Conservation (phyloP, 2,113 vertebrate genomes). For the Piliocolobus tephrosceles region DNA sequence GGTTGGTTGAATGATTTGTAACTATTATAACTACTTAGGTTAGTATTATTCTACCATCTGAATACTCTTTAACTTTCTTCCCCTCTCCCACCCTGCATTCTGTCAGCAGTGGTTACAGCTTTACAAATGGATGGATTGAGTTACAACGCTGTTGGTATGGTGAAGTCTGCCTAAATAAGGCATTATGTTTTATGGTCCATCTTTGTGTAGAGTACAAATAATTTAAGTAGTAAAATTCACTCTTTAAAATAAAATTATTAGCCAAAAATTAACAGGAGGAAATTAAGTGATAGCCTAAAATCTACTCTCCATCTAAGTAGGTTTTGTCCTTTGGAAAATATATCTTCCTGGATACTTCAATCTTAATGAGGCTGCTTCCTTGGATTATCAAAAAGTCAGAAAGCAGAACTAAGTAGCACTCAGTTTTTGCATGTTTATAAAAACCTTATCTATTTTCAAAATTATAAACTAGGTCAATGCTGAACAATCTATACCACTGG, state of each 20-base stretch:
- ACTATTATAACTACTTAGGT: neutral
- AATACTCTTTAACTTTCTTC: neutral
- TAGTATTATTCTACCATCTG: neutral
- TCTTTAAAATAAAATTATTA: neutral
- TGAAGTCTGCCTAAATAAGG: neutral
- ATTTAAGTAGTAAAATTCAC: neutral
- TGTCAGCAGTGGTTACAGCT: neutral
- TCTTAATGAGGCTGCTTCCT: neutral
- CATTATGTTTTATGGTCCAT: neutral
- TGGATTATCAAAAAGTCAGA: neutral
- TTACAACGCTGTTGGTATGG: neutral
- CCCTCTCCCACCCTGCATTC: rapidly evolving
- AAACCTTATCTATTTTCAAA: neutral
- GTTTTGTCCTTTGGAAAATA: neutral
- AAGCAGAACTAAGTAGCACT: neutral
- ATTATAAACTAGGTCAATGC: neutral
- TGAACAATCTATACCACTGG: neutral
- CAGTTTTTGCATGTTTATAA: neutral
- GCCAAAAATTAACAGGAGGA: neutral
- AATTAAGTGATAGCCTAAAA: neutral
- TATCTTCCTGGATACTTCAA: neutral
- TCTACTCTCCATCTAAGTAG: neutral
- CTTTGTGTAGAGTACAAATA: neutral
- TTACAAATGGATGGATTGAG: neutral
- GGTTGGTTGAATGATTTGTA: neutral